phyloP scores from a whole-genome alignment of 2,113 vertebrate species.

The Gorsachius goisagi region DNA sequence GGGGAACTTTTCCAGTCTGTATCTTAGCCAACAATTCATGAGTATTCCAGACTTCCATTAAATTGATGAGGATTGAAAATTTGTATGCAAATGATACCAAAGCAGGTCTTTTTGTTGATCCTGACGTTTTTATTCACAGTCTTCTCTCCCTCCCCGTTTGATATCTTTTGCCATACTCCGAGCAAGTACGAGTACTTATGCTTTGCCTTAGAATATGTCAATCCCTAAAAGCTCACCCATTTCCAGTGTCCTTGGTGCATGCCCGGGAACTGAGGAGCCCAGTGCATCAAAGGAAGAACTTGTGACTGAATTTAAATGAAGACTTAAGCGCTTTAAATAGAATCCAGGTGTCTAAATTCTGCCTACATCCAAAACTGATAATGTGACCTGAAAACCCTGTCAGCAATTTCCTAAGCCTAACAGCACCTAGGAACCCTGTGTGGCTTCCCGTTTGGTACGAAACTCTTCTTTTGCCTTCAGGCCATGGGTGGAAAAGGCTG shows the following conservation, averaged over 20 bases:
- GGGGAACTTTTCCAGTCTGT: background rate
- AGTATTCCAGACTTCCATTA: constrained; percentile 19
- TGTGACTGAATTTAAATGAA: background rate
- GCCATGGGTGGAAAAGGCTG: background rate
- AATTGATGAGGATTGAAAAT: background rate
- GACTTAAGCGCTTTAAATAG: background rate
- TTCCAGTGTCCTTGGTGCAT: background rate
- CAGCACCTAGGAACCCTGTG: background rate
- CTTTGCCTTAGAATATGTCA: background rate
- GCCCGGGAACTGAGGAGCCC: background rate
- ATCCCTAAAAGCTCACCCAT: background rate
- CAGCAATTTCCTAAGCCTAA: background rate
- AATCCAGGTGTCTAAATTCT: background rate
- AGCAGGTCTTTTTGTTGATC: background rate
- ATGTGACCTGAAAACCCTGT: background rate
- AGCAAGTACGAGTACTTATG: background rate
- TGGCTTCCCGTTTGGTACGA: background rate
- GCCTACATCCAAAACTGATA: background rate
- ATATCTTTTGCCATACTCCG: background rate
- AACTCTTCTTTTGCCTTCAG: background rate
- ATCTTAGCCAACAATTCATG: background rate
- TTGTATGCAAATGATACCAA: background rate
- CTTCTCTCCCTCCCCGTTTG: background rate
- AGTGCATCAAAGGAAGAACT: background rate
- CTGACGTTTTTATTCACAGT: background rate